Conservation (phyloP, 37 sponge, comb jelly and placozoan species). For the Hexactinellida sp. region DNA sequence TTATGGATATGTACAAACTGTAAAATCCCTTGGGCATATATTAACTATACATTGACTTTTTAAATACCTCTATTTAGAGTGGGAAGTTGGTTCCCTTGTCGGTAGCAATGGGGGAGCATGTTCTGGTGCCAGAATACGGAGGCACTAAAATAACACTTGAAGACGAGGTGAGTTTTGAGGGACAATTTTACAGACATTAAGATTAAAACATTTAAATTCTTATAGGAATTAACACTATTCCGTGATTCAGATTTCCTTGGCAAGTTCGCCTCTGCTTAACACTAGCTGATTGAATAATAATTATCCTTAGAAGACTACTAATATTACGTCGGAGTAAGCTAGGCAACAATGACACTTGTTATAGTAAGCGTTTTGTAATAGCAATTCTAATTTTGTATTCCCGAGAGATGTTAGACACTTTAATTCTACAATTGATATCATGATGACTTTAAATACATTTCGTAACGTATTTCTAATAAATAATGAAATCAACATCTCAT, state of each 20-base stretch:
- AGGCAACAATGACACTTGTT: background rate
- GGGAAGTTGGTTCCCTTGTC: constrained; percentile 43
- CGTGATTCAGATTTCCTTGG: constrained; percentile 6
- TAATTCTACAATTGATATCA: too few species aligned
- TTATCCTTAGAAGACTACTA: background rate
- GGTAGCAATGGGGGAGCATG: constrained; percentile 69
- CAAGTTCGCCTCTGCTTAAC: background rate
- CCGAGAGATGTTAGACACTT: too few species aligned
- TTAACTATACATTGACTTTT: too few species aligned
- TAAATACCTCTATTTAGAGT: too few species aligned
- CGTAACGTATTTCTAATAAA: too few species aligned
- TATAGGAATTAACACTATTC: background rate
- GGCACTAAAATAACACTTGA: constrained; percentile 81
- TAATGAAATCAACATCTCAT: too few species aligned
- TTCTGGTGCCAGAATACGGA: constrained; percentile 83
- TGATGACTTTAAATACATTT: too few species aligned
- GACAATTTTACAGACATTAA: background rate
- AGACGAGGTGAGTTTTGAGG: constrained; percentile 51
- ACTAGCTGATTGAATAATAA: background rate
- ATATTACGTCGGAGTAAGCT: background rate
- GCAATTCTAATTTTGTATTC: background rate
- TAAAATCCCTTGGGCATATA: too few species aligned
- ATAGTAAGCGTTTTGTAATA: background rate
- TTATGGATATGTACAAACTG: too few species aligned
- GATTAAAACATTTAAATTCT: too few species aligned